Base-by-base conservation (phyloP, 2,113 vertebrate genomes). In the Takifugu bimaculatus region DNA sequence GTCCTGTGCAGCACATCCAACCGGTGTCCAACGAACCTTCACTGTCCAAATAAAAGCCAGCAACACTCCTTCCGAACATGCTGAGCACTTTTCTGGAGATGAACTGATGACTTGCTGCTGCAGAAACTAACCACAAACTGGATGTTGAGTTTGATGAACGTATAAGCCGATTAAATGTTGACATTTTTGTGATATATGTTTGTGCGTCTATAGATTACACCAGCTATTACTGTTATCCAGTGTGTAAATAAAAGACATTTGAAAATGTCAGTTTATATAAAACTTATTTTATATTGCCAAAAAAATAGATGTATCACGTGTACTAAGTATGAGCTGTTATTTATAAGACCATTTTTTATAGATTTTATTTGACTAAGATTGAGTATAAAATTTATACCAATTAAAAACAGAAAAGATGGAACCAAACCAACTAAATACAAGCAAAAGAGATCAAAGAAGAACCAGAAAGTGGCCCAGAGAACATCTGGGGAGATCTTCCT, bases 1-100 rank as follows among this genome's bases (percentile, higher is more conserved):
- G 78, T 87, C 60, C 47, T 91, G 35, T 91, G 90, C 55, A 74
- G 74, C 32, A 77, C 68, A 47, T 79, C 85, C 60, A 35, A 58
- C 5, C 28, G 88, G 70, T 92, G 91, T 74, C 83, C 89, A 5
- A 54, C 71, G 63, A 63, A 49, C 7, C 63, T 86, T 9, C 78
- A 75, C 35, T 92, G 90, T 54, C 63, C 75, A 42, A 57, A 71
- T 27, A 78, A 68, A 72, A 68, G 72, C 63, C 74, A 69, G 35
- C 54, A 74, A 29, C 53, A 58, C 42, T 64, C 64, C 45, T 54
- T 62, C 54, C 29, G 68, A 13, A 57, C 59, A 39, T 87, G 85
- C 66, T 85, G 60, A 85, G 3, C 3, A 54, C 12, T 47, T 52
- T 26, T 26, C 55, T 62, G 48, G 39, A 39, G 35, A 39, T 4